These are phyloP conservation scores for Heloderma charlesbogerti DNA, from an alignment of 2,113 vertebrate genomes.

Conservation along the genomic window DNA sequence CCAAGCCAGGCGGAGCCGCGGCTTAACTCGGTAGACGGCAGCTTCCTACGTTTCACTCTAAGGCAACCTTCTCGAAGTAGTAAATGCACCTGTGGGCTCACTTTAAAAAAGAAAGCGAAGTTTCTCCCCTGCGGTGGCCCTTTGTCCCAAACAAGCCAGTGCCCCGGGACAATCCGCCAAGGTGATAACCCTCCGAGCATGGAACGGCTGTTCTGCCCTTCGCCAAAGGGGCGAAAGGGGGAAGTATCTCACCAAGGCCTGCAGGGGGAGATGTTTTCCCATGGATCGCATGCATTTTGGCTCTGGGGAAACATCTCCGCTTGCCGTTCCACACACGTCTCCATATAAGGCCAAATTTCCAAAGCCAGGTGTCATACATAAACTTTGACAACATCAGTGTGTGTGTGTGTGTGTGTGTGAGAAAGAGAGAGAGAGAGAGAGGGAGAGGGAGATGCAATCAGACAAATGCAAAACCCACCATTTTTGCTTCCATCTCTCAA, in stretches of 20 bases:
- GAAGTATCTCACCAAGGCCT: slow-evolving; percentile 39
- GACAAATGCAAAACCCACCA: neutral
- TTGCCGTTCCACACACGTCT: slow-evolving; percentile 50
- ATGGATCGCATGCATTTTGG: slow-evolving; percentile 25
- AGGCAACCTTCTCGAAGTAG: neutral
- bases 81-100: too few species aligned
- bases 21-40: neutral
- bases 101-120: neutral
- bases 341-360: slow-evolving; percentile 73
- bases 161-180: too few species aligned
- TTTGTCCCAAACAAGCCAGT: neutral
- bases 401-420: neutral
- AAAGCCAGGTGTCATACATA: slow-evolving; percentile 58
- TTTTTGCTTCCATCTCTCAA: neutral
- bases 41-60: neutral
- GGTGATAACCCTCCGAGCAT: too few species aligned
- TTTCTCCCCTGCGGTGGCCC: neutral
- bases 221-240: slow-evolving; percentile 26
- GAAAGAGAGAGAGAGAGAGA: too few species aligned
- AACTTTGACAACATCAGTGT: neutral
- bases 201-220: slow-evolving; percentile 2
- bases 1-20: too few species aligned
- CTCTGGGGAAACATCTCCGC: slow-evolving; percentile 37
- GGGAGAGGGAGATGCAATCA: neutral
- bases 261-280: slow-evolving; percentile 67